phyloP scores from a whole-genome alignment of 1,140 invertebrate species.

The Laupala kohalensis region DNA sequence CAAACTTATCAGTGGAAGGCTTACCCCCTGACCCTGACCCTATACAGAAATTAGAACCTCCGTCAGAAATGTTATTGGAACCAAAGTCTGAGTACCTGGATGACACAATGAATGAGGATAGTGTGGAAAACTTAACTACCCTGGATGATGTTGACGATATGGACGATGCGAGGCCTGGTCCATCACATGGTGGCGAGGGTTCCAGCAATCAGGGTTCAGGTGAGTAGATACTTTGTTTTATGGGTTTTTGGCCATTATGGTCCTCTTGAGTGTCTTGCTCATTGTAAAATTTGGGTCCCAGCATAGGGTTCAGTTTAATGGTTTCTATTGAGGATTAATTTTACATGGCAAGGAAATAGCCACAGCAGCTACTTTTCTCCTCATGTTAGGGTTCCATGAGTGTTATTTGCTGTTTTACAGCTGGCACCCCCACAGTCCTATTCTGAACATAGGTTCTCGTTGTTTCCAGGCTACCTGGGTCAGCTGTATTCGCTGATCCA shows the following conservation, averaged over 20 bases:
- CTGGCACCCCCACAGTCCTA: not conserved
- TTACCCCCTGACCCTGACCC: slow-evolving; percentile 4
- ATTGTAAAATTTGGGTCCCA: not conserved
- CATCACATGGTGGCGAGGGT: slow-evolving; percentile 39
- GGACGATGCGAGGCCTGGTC: slow-evolving; percentile 38
- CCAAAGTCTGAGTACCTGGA: slow-evolving; percentile 64
- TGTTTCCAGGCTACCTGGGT: slow-evolving; percentile 17
- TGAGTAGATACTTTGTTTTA: slow-evolving; percentile 4
- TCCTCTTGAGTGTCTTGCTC: not conserved
- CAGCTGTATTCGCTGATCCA: slow-evolving; percentile 17
- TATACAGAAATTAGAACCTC: slow-evolving; percentile 20
- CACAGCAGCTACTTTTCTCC: not conserved
- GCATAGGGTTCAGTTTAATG: not conserved
- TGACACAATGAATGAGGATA: slow-evolving; percentile 51
- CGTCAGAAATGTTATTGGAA: slow-evolving; percentile 44
- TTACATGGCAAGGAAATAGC: not conserved
- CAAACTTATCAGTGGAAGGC: slow-evolving; percentile 8
- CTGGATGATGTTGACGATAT: slow-evolving; percentile 59
- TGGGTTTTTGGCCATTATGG: not conserved
- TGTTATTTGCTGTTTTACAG: not conserved
- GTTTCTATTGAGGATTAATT: not conserved
- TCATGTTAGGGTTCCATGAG: not conserved
- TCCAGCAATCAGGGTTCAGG: slow-evolving; percentile 32
- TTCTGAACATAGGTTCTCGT: slow-evolving; percentile 8
- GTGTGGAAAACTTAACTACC: slow-evolving; percentile 67